Evolutionary conservation across 2,797 vertebrate species (phyloP).

Genomic region (Falco biarmicus): DNA sequence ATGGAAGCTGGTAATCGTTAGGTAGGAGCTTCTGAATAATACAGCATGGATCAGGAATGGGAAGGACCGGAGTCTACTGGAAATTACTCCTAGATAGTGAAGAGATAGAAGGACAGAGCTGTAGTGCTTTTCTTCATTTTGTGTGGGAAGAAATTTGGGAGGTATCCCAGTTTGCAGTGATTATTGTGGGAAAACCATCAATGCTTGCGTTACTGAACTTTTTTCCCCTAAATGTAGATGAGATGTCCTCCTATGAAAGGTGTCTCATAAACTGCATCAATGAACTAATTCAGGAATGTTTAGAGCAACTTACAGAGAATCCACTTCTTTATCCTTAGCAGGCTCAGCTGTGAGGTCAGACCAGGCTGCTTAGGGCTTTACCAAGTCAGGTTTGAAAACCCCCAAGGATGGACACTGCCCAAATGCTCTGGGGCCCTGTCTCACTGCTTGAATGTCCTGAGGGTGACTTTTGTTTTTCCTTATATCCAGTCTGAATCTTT

Average conservation of each 20-base stretch:
- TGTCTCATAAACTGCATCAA: conserved; percentile 20
- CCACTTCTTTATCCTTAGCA: neutral
- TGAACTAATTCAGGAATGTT: conserved; percentile 26
- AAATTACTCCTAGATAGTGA: neutral
- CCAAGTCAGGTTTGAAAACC: neutral
- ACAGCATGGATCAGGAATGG: neutral
- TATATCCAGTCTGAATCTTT: neutral
- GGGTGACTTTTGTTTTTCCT: neutral
- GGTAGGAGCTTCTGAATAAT: neutral
- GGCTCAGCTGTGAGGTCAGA: conserved; percentile 30
- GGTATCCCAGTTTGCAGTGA: neutral
- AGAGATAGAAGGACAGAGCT: neutral
- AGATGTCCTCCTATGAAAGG: conserved; percentile 17
- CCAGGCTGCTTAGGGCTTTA: conserved; percentile 5
- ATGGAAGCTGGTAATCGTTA: neutral
- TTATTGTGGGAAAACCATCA: conserved; percentile 2
- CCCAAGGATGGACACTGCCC: neutral
- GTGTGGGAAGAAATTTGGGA: neutral
- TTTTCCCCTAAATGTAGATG: neutral
- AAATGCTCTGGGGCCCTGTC: neutral
- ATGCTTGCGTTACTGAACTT: neutral
- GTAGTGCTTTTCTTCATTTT: neutral
- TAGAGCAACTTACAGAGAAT: conserved; percentile 3
- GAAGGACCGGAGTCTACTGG: neutral
- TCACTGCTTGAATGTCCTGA: neutral